Conservation (phyloP, 2,797 vertebrate species). For the Zenarchopterus dispar region DNA sequence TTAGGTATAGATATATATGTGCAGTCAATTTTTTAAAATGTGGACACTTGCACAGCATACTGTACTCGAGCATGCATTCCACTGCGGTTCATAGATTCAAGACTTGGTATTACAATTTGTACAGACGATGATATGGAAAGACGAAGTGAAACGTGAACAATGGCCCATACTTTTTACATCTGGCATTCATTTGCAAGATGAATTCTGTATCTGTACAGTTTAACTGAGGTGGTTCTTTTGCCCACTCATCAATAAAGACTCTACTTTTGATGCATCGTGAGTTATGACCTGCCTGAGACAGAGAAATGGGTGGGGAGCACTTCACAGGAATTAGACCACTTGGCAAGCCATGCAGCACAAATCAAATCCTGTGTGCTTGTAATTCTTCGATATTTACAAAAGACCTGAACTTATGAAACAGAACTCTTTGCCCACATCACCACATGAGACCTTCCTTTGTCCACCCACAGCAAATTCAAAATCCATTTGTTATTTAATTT, state of each 20-base stretch:
- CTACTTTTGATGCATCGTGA: constrained; percentile 86
- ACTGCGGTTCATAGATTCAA: constrained; percentile 75
- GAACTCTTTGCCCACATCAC: too few species aligned
- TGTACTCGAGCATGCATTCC: constrained; percentile 79
- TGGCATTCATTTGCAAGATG: constrained; percentile 74
- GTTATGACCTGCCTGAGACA: constrained; percentile 46
- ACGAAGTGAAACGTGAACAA: constrained; percentile 57
- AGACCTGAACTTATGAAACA: constrained; percentile 3
- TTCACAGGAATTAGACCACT: constrained; percentile 3
- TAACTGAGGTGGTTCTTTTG: constrained; percentile 84
- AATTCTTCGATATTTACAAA: neutral
- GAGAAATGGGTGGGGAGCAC: constrained; percentile 28
- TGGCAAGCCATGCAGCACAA: constrained; percentile 8
- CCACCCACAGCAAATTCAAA: too few species aligned
- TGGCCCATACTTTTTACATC: constrained; percentile 75
- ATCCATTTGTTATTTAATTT: too few species aligned
- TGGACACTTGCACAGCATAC: constrained; percentile 78
- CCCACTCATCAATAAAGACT: constrained; percentile 89
- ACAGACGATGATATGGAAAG: constrained; percentile 70
- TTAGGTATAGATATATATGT: constrained; percentile 71
- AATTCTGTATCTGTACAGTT: constrained; percentile 86
- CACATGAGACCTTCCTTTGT: too few species aligned
- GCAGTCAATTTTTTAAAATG: constrained; percentile 70
- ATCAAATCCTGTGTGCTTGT: constrained; percentile 22
- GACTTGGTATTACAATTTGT: constrained; percentile 70